Conservation (phyloP, 2,888 invertebrate species). For the Zygothrica quintamaculata region DNA sequence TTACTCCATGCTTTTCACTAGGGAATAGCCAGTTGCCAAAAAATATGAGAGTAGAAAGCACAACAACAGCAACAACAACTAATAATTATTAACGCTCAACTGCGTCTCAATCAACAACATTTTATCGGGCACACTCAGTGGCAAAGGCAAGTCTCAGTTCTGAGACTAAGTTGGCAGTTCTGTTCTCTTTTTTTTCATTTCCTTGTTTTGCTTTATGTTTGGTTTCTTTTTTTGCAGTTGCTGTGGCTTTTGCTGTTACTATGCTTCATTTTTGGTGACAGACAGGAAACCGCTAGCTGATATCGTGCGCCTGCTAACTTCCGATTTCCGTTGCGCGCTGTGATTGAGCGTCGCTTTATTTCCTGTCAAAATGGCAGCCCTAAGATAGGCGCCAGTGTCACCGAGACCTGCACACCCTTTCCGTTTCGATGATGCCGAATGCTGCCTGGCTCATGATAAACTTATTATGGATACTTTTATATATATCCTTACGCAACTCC, state of each 20-base stretch:
- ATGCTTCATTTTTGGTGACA: constrained; percentile 30
- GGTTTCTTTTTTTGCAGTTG: no score
- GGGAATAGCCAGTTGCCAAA: neutral
- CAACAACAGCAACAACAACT: constrained; percentile 46
- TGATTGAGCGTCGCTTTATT: constrained; percentile 75
- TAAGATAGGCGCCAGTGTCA: constrained; percentile 49
- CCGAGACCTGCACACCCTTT: constrained; percentile 6
- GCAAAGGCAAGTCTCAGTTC: constrained; percentile 23
- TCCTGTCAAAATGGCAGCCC: constrained; percentile 63
- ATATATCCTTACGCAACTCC: no score
- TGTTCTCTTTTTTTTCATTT: constrained; percentile 11
- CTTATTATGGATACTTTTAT: constrained; percentile 57
- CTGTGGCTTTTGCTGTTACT: constrained; percentile 2
- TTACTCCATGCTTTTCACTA: neutral
- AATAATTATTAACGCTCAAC: constrained; percentile 77
- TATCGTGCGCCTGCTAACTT: constrained; percentile 76
- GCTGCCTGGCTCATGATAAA: constrained; percentile 61
- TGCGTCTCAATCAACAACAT: constrained; percentile 76
- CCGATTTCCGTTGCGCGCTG: constrained; percentile 73
- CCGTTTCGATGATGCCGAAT: constrained; percentile 12
- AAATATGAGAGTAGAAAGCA: constrained; percentile 17
- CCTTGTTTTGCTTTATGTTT: constrained; percentile 1
- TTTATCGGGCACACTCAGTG: constrained; percentile 66
- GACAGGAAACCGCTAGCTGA: constrained; percentile 69
- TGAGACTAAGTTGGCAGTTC: constrained; percentile 7